Percentiles rank a stretch among this genome's conserved stretches.
phyloP scores from a whole-genome alignment of 2,113 vertebrate species.

The Tupaia tana region DNA sequence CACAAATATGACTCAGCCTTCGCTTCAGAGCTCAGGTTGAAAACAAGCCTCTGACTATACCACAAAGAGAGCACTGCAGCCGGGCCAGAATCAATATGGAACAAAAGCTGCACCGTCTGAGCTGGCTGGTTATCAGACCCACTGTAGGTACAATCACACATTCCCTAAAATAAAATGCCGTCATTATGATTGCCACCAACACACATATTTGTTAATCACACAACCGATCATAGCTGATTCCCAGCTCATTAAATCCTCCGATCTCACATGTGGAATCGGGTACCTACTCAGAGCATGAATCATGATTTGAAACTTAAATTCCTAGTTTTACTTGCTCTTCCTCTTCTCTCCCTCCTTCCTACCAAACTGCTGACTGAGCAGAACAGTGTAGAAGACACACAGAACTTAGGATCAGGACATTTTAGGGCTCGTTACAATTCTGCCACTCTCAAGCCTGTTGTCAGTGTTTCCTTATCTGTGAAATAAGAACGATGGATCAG shows the following conservation, averaged over 20 bases:
- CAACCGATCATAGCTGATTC: constrained; percentile 1
- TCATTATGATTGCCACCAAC: constrained; percentile 23
- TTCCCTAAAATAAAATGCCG: not conserved
- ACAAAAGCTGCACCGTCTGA: not conserved
- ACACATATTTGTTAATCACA: not conserved
- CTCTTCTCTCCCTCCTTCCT: not conserved
- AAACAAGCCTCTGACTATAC: not conserved
- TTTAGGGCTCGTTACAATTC: not conserved
- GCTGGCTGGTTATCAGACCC: not conserved
- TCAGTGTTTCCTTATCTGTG: not conserved
- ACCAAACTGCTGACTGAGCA: not conserved
- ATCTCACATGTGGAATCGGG: not conserved
- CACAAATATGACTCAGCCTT: not conserved
- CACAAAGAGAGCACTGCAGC: not conserved
- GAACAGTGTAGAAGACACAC: not conserved
- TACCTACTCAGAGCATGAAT: not conserved
- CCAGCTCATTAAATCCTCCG: not conserved
- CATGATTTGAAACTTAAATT: not conserved
- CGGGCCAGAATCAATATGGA: not conserved
- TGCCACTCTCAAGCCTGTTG: not conserved
- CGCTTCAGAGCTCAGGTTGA: not conserved
- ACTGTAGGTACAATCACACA: not conserved
- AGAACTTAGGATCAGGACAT: not conserved
- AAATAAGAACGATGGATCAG: not conserved
- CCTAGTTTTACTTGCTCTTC: not conserved